Conservation (phyloP, 2,797 vertebrate genomes). For the Lerista edwardsae region DNA sequence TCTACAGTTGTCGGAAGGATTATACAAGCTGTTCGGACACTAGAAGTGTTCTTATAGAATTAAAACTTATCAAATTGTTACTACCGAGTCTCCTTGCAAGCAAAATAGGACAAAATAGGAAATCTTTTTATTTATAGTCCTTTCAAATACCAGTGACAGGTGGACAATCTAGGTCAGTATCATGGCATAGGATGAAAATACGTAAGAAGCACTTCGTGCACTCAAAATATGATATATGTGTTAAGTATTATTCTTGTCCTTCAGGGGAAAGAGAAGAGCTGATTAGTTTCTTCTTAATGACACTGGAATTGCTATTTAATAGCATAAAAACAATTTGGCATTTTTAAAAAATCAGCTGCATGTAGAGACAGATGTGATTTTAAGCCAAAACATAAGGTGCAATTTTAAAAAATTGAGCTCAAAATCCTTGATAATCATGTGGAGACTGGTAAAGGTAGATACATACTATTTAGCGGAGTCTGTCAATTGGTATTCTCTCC, state of each 20-base stretch:
- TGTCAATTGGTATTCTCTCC: conserved; percentile 86
- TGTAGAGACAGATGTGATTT: background rate
- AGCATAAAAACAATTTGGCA: too few relatives aligned
- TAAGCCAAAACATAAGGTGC: background rate
- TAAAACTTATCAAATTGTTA: background rate
- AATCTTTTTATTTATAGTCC: too few relatives aligned
- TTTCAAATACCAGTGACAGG: too few relatives aligned
- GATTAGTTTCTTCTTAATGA: background rate
- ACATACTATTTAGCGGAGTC: conserved; percentile 90
- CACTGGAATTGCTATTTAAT: too few relatives aligned
- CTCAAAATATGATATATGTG: background rate
- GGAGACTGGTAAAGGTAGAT: background rate
- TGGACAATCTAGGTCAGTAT: too few relatives aligned
- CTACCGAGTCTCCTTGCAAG: background rate
- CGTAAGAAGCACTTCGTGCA: background rate
- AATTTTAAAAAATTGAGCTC: background rate
- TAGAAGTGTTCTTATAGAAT: background rate
- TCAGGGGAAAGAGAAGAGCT: background rate
- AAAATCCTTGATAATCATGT: background rate
- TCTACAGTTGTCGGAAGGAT: background rate
- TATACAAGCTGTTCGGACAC: background rate
- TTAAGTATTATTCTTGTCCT: background rate
- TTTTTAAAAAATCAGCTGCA: too few relatives aligned
- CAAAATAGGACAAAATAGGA: background rate
- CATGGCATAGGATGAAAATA: too few relatives aligned